Conservation (phyloP, 1,140 invertebrate species). For the Hylaeus anthracinus region DNA sequence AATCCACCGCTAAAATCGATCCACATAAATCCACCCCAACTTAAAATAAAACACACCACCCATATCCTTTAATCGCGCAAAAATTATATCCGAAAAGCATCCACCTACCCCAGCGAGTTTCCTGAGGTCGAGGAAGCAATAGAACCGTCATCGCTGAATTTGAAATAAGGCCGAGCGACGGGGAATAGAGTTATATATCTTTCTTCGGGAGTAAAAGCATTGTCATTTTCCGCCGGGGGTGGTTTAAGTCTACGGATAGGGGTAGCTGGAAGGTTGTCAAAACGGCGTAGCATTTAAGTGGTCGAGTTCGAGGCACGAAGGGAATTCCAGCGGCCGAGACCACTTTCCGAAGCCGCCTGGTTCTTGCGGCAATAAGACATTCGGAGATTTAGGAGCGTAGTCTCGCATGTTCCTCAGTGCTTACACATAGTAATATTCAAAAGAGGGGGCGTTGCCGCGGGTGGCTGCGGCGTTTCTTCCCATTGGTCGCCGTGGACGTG, state of each 20-base stretch:
- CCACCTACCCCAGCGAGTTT: no score
- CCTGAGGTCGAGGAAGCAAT: no score
- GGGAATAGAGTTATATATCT: neutral
- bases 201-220: neutral
- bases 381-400: slow-evolving; percentile 41
- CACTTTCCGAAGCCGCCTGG: neutral
- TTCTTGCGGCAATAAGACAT: slow-evolving; percentile 53
- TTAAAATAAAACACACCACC: no score
- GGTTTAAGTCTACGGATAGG: neutral
- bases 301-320: neutral
- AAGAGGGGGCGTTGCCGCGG: slow-evolving; percentile 76
- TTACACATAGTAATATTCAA: slow-evolving; percentile 80
- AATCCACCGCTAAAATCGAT: no score
- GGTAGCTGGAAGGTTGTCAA: slow-evolving; percentile 9
- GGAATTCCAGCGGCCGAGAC: neutral
- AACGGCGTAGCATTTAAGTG: neutral
- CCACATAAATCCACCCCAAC: no score
- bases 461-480: slow-evolving; percentile 68
- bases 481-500: slow-evolving; percentile 74
- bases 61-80: no score
- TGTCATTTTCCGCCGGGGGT: neutral
- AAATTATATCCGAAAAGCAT: no score
- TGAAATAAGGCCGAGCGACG: neutral
- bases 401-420: slow-evolving; percentile 77
- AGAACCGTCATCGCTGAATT: no score